phyloP scores from a whole-genome alignment of 2,797 vertebrate species.

The Arctocebus calabarensis region DNA sequence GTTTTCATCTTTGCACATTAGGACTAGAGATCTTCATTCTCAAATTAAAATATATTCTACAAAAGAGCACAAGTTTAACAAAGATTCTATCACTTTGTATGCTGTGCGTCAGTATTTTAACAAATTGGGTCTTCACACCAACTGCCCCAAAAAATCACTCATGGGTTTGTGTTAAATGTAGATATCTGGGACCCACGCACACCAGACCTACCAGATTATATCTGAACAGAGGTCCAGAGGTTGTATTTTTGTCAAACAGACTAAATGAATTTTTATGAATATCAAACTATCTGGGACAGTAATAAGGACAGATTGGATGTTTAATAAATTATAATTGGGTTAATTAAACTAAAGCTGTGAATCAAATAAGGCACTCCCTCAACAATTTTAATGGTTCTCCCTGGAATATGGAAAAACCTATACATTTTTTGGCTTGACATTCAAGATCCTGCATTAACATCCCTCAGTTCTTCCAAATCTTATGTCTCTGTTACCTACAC shows the following conservation, averaged over 20 bases:
- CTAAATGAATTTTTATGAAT: conserved; percentile 46
- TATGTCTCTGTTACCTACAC: neutral
- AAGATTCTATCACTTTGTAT: neutral
- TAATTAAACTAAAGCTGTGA: conserved; percentile 65
- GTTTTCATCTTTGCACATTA: neutral
- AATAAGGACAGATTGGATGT: conserved; percentile 55
- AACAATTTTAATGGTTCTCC: conserved; percentile 8
- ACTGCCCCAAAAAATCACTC: neutral
- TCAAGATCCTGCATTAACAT: conserved; percentile 1
- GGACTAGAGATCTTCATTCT: neutral
- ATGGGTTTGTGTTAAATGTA: neutral
- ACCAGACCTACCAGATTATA: neutral
- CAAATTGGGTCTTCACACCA: neutral
- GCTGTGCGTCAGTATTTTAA: neutral
- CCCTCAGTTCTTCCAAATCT: neutral
- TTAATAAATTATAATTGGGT: conserved; percentile 65
- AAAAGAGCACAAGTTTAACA: neutral
- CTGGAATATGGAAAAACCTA: conserved; percentile 45
- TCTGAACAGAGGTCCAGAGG: neutral
- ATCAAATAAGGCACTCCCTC: conserved; percentile 42
- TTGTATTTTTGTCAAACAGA: neutral
- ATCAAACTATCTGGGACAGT: conserved; percentile 37
- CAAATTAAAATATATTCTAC: neutral
- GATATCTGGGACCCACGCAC: neutral
- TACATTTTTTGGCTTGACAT: neutral